Percentiles rank a stretch among this genome's conserved stretches.
Conservation (phyloP, 92 coral and sea anemone genomes). For the Blastomussa wellsi region DNA sequence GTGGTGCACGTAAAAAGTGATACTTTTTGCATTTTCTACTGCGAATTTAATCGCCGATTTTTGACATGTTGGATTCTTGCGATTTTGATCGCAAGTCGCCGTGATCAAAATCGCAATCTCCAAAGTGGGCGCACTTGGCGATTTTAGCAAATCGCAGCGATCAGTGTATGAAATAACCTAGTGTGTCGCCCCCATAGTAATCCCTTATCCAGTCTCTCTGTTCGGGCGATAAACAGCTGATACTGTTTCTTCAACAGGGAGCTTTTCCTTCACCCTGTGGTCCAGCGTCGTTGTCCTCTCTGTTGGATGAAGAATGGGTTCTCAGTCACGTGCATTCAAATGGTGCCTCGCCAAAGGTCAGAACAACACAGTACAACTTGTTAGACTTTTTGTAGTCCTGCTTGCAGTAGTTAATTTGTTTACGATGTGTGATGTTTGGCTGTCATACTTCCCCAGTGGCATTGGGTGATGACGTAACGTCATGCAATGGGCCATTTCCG, state of each 20-base stretch:
- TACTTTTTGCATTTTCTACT: too few relatives aligned
- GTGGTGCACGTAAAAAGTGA: neutral
- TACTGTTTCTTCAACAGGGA: conserved; percentile 52
- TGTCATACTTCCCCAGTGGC: neutral
- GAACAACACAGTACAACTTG: neutral
- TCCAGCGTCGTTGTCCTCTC: conserved; percentile 87
- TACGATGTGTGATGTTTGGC: neutral
- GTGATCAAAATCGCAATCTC: too few relatives aligned
- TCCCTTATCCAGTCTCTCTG: neutral
- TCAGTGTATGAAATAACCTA: too few relatives aligned
- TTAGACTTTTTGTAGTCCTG: neutral
- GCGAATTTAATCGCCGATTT: too few relatives aligned
- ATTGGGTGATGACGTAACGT: neutral
- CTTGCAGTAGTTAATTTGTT: neutral
- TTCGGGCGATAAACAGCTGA: neutral
- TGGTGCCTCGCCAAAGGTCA: conserved; percentile 54
- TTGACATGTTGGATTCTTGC: too few relatives aligned
- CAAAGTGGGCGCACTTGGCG: too few relatives aligned
- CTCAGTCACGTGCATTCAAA: conserved; percentile 58
- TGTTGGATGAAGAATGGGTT: conserved; percentile 85
- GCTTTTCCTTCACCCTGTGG: conserved; percentile 97
- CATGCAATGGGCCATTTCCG: too few relatives aligned
- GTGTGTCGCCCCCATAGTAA: neutral
- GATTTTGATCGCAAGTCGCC: too few relatives aligned
- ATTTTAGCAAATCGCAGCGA: too few relatives aligned